Conservation (phyloP, 2,888 invertebrate genomes). For the Lithophane semibrunnea region DNA sequence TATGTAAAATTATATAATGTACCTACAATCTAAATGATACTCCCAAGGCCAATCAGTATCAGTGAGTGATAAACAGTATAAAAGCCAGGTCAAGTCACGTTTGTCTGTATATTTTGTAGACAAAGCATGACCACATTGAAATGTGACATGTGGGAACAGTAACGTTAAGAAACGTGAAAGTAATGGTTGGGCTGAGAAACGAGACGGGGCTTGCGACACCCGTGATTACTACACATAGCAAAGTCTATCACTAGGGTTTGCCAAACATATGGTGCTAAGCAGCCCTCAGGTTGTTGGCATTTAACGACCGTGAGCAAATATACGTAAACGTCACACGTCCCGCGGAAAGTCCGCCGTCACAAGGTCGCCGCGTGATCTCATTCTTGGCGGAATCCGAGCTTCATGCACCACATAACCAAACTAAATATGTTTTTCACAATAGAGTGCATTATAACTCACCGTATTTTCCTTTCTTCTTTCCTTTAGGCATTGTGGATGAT, state of each 20-base stretch:
- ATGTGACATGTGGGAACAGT: slow-evolving; percentile 62
- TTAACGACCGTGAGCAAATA: slow-evolving; percentile 74
- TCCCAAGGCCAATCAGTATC: slow-evolving; percentile 61
- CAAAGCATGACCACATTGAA: slow-evolving; percentile 65
- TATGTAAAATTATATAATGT: slow-evolving; percentile 67
- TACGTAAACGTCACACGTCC: slow-evolving; percentile 80
- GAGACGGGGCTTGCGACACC: slow-evolving; percentile 35
- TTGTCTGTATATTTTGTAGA: slow-evolving; percentile 32
- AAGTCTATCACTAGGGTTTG: slow-evolving; percentile 23
- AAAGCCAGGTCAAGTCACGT: slow-evolving; percentile 33
- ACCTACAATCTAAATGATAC: slow-evolving; percentile 24
- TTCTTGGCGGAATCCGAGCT: slow-evolving; percentile 79
- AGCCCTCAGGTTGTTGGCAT: slow-evolving; percentile 66
- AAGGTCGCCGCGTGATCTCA: slow-evolving; percentile 89
- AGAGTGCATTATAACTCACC: slow-evolving; percentile 86
- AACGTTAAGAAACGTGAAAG: slow-evolving; percentile 71
- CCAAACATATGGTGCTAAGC: slow-evolving; percentile 73
- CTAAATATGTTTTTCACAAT: slow-evolving; percentile 37
- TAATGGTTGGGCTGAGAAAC: slow-evolving; percentile 36
- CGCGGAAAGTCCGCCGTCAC: slow-evolving; percentile 83
- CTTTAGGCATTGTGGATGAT: slow-evolving; percentile 93
- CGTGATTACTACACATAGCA: background rate
- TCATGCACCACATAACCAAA: slow-evolving; percentile 56
- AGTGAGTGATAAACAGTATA: slow-evolving; percentile 28
- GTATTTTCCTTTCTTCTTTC: slow-evolving; percentile 94